These are phyloP conservation scores for Coptodon bakossiorum DNA, from an alignment of 2,113 vertebrate genomes.

Conservation along the genomic window DNA sequence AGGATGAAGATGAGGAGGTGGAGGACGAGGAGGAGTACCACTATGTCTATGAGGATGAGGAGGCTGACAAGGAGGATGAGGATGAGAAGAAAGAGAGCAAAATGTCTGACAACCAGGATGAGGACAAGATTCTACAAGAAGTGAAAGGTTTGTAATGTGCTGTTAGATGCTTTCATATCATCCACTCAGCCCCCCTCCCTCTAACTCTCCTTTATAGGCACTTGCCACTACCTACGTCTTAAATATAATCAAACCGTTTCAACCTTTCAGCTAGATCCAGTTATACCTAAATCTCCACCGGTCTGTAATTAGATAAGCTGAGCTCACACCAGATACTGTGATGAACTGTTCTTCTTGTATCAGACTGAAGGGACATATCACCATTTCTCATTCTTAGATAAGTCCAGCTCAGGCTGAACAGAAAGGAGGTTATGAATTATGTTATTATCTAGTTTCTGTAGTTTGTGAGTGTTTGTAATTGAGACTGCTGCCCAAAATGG, in stretches of 20 bases:
- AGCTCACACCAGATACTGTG: background rate
- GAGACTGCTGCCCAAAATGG: conserved; percentile 34
- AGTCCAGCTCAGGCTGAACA: background rate
- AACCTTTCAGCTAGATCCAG: background rate
- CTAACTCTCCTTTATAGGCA: background rate
- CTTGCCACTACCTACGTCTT: background rate
- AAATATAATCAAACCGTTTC: background rate
- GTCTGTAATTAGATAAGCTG: conserved; percentile 4
- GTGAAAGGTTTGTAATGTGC: conserved; percentile 81
- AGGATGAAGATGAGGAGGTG: conserved; percentile 45
- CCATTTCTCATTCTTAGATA: background rate
- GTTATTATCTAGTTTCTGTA: background rate
- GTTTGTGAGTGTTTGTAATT: background rate
- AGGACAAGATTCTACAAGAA: conserved; percentile 77
- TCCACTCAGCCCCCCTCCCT: background rate
- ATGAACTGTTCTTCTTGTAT: background rate
- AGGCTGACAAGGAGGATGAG: conserved; percentile 76
- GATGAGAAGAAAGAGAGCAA: conserved; percentile 76
- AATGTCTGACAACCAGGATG: conserved; percentile 64
- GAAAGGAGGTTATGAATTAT: background rate
- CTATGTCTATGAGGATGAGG: conserved; percentile 83
- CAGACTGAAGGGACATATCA: background rate
- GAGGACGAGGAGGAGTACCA: conserved; percentile 76
- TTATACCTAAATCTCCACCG: background rate
- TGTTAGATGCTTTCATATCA: background rate